phyloP scores from a whole-genome alignment of 2,113 vertebrate genomes.

The Egretta garzetta region DNA sequence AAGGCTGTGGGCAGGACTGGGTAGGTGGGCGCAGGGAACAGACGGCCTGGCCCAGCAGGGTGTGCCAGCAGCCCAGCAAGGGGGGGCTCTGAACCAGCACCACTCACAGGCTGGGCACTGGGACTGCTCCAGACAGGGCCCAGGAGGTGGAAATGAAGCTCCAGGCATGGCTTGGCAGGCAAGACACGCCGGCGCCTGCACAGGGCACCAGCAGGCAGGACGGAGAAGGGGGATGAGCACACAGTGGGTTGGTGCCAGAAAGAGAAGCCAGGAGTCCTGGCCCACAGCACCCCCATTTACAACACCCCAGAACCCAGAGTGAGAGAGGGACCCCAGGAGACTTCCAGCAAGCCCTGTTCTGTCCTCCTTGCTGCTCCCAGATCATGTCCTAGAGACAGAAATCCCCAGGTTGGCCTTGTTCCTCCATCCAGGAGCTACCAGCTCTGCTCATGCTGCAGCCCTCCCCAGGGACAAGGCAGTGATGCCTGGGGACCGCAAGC shows the following conservation, averaged over 20 bases:
- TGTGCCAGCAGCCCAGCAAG: not conserved
- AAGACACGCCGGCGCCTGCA: not conserved
- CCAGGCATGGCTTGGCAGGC: not conserved
- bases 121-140: not conserved
- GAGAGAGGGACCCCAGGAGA: not conserved
- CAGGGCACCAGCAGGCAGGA: not conserved
- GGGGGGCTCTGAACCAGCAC: not conserved
- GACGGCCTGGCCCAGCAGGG: too few relatives aligned
- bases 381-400: not conserved
- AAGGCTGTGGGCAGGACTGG: not conserved
- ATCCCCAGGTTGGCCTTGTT: not conserved
- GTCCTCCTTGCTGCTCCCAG: not conserved
- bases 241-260: not conserved
- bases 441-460: not conserved
- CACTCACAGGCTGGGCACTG: not conserved
- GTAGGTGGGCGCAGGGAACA: not conserved
- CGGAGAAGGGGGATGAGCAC: not conserved
- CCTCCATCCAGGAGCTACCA: not conserved
- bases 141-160: not conserved
- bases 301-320: not conserved
- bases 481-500: accelerated
- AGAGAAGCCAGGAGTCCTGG: not conserved
- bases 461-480: not conserved
- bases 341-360: not conserved
- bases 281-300: not conserved